These are phyloP conservation scores for Tinamus major DNA, from an alignment of 2,797 vertebrate genomes.

Conservation along the genomic window DNA sequence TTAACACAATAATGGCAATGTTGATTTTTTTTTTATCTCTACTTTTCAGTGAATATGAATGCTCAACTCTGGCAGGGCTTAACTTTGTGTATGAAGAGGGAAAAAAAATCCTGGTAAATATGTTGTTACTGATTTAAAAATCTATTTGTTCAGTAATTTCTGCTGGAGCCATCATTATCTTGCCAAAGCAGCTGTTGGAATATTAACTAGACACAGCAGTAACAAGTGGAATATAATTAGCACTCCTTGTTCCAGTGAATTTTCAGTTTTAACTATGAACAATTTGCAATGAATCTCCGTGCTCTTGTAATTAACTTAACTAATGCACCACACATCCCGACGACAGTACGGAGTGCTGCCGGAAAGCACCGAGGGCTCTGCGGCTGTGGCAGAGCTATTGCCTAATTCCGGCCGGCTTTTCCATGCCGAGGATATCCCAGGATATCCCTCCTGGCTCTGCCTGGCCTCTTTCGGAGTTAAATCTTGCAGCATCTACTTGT, in stretches of 20 bases:
- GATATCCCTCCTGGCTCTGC: conserved; percentile 36
- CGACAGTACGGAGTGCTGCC: conserved; percentile 34
- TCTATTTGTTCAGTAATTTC: conserved; percentile 76
- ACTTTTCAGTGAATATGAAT: conserved; percentile 49
- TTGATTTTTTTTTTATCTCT: conserved; percentile 56
- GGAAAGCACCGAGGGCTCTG: conserved; percentile 68
- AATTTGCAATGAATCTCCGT: conserved; percentile 75
- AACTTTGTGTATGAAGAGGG: conserved; percentile 58
- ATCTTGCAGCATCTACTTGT: not conserved
- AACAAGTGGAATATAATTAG: conserved; percentile 78
- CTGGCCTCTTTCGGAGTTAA: not conserved
- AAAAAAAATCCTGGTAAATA: conserved; percentile 63
- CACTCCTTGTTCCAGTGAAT: conserved; percentile 75
- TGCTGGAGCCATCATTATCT: conserved; percentile 75
- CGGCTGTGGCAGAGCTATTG: conserved; percentile 32
- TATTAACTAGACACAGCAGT: conserved; percentile 75
- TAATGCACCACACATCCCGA: conserved; percentile 53
- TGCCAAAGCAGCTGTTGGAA: conserved; percentile 77
- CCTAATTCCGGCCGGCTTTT: conserved; percentile 46
- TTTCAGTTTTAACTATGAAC: conserved; percentile 76
- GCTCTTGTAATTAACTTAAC: conserved; percentile 74
- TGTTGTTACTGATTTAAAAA: conserved; percentile 75
- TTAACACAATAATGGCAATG: conserved; percentile 49
- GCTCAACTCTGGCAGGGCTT: conserved; percentile 54
- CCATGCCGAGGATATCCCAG: conserved; percentile 49